phyloP scores from a whole-genome alignment of 2,888 invertebrate genomes.

The Tanaodytes sp. region DNA sequence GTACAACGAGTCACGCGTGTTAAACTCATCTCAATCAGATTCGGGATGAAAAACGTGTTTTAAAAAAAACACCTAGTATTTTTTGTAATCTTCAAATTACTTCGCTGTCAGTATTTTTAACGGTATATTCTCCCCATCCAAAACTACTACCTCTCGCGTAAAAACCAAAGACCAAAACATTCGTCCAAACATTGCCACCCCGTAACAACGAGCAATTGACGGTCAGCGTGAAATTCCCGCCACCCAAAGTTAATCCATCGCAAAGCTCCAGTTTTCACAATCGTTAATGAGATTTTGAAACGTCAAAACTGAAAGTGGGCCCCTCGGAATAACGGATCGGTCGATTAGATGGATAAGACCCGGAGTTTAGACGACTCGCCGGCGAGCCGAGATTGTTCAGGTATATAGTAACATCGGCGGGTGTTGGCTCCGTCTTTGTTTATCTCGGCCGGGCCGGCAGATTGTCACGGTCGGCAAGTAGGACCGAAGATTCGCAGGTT shows the following conservation, averaged over 20 bases:
- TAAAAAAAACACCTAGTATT: no score
- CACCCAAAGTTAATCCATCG: constrained; percentile 30
- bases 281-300: constrained; percentile 72
- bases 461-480: constrained; percentile 57
- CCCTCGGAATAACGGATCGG: constrained; percentile 67
- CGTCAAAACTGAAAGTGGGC: constrained; percentile 70
- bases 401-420: no score
- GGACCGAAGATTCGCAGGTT: constrained; percentile 34
- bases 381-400: constrained; percentile 63
- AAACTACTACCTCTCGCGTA: no score
- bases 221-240: no score
- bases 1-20: no score
- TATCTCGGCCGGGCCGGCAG: constrained; percentile 52
- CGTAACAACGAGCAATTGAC: no score
- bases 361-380: constrained; percentile 61
- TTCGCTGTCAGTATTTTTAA: no score
- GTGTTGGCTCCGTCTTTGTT: constrained; percentile 51
- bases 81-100: no score
- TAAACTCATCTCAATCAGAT: no score
- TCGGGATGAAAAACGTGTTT: background rate
- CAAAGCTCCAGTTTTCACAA: constrained; percentile 62
- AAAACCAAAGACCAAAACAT: no score
- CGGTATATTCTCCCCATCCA: no score
- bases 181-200: no score
- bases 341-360: constrained; percentile 66